Percentiles rank a stretch among this genome's conserved stretches.
Evolutionary conservation across 2,888 invertebrate species (phyloP).

Genomic region (Neoaliturus tenellus): DNA sequence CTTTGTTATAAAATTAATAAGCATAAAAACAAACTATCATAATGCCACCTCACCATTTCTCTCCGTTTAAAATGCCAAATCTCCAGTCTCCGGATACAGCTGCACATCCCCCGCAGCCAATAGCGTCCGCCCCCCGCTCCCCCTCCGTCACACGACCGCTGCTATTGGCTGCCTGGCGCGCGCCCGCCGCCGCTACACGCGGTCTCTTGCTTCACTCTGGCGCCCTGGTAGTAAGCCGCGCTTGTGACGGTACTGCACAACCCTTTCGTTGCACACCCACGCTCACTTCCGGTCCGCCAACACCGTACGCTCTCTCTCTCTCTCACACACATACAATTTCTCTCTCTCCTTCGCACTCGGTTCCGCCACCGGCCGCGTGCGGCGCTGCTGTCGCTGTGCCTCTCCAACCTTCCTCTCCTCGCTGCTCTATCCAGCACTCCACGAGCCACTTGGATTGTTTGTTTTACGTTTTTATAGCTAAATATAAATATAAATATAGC

Average conservation of each 20-base stretch:
- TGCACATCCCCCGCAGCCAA: constrained; percentile 11
- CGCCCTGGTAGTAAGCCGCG: constrained; percentile 33
- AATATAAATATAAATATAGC: too few species aligned
- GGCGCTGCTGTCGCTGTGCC: too few species aligned
- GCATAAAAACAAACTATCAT: too few species aligned
- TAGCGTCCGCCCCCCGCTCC: not conserved
- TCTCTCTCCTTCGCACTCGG: not conserved
- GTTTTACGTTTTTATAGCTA: too few species aligned
- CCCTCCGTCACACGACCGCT: not conserved
- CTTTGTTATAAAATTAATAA: too few species aligned
- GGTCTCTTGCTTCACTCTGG: not conserved
- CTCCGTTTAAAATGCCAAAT: not conserved
- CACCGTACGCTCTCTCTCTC: not conserved
- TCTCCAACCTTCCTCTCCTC: too few species aligned
- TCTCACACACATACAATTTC: not conserved
- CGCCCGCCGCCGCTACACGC: not conserved
- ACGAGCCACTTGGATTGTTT: too few species aligned
- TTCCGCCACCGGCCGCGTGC: not conserved
- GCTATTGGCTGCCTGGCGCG: not conserved
- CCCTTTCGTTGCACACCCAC: constrained; percentile 51
- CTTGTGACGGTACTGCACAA: constrained; percentile 40
- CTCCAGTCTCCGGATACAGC: not conserved
- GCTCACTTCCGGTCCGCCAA: constrained; percentile 9
- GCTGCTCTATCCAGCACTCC: not conserved
- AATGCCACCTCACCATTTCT: too few species aligned